phyloP scores from a whole-genome alignment of 2,797 vertebrate species.

The Lophius americanus region DNA sequence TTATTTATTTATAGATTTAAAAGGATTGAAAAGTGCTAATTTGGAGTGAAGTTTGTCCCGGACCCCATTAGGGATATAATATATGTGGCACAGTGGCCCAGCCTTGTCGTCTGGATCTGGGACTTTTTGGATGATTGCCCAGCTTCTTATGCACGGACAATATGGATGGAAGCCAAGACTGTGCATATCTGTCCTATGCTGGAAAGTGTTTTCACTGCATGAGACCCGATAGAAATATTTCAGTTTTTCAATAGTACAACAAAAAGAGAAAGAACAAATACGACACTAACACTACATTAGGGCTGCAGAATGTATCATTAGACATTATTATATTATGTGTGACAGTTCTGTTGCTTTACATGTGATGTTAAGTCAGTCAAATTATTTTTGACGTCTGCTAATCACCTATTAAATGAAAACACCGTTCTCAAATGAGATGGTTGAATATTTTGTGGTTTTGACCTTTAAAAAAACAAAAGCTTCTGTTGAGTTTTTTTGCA shows the following conservation, averaged over 20 bases:
- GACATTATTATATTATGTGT: too few species aligned
- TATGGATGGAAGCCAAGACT: conserved; percentile 32
- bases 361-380: too few species aligned
- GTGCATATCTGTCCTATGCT: conserved; percentile 1
- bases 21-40: conserved; percentile 16
- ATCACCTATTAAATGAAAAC: too few species aligned
- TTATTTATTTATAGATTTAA: not conserved
- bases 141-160: conserved; percentile 12
- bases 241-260: conserved; percentile 5
- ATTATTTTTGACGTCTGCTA: too few species aligned
- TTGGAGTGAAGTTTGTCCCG: conserved; percentile 31
- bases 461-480: too few species aligned
- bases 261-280: not conserved
- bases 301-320: too few species aligned
- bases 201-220: not conserved
- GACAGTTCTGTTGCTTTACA: too few species aligned
- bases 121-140: conserved; percentile 42
- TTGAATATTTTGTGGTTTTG: too few species aligned
- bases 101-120: conserved; percentile 30
- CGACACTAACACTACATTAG: too few species aligned
- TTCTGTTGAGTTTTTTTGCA: too few species aligned
- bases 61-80: conserved; percentile 29
- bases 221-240: conserved; percentile 6
- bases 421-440: too few species aligned
- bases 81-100: conserved; percentile 18